Base-by-base conservation (phyloP, 2,888 invertebrate species). In the Drosophila merina region DNA sequence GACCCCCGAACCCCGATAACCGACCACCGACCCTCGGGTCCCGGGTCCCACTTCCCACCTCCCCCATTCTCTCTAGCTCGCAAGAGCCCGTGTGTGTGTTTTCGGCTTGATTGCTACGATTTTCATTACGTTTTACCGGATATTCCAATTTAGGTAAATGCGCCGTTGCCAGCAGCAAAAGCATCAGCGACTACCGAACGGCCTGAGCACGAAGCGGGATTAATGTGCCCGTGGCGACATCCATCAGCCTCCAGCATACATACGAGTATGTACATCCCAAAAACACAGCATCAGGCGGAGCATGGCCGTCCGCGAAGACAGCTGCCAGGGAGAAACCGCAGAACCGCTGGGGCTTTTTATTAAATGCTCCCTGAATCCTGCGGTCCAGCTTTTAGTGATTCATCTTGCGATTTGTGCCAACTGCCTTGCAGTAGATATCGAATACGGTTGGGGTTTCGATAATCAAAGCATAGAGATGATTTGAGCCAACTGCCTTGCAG, bases 81-180 rank as follows among this genome's bases (percentile, higher is more conserved):
- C 50, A 50, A 51, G 60, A 12, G 1, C 40, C 12, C 14, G 33
- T 72, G 52, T 77, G 62, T 83, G 78, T 82, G 70, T 84, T 77
- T 77, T 71, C 69, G 57, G 81, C 74, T 86, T 79, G 77, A 85
- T 82, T 78, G 77, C 82, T 77, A 80, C 80, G 80, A 77, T 88
- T 88, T 81, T 78, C 79, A 84, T 84, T 83, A 86, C 88, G 79
- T 75, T 80, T 89, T 90, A 88, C 90, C 90, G 90, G 90, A 90
- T 86, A 90, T 90, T 89, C 90, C 90, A 90, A 90, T 90, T 90
- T 90, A 90, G 90, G 90, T 89, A 90, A 90, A 90, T 90, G 85
- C 90, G 89, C 77, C 84, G 89, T 88, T 88, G 86, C 86, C 77
- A 74, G 72, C 79, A 72, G 55, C 72, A 71, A 71, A 72, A 44